Conservation (phyloP, 2,113 vertebrate genomes). For the Mohoua ochrocephala region DNA sequence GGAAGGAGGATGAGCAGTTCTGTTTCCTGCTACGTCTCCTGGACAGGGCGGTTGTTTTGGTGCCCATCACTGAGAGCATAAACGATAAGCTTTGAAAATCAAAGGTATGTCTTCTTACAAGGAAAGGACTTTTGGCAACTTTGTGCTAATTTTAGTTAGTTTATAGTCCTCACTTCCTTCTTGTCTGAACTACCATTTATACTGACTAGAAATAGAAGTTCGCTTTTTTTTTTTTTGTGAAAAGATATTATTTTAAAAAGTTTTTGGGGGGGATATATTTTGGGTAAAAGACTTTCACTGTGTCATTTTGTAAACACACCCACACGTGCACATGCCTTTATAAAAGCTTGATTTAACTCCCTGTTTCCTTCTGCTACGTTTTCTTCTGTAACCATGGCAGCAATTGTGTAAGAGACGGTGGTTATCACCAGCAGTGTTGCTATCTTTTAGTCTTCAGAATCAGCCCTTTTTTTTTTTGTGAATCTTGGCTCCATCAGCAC, state of each 20-base stretch:
- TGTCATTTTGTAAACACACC: neutral
- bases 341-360: neutral
- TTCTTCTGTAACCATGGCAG: neutral
- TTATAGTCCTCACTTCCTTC: neutral
- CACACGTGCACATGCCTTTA: fast-evolving
- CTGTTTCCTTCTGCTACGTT: neutral
- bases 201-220: neutral
- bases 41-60: neutral
- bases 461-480: neutral
- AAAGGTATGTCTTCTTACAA: neutral
- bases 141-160: neutral
- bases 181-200: neutral
- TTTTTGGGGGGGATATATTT: fast-evolving
- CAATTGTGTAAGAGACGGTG: neutral
- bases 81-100: neutral
- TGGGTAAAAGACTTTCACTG: neutral
- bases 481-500: slow-evolving; percentile 21
- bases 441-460: slow-evolving; percentile 20
- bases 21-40: neutral
- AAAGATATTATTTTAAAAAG: neutral
- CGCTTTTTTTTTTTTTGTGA: fast-evolving
- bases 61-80: neutral
- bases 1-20: neutral
- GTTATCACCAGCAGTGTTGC: neutral
- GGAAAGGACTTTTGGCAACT: neutral